Evolutionary conservation across 2,113 vertebrate species (phyloP).

Genomic region (Leucopternis melanops): DNA sequence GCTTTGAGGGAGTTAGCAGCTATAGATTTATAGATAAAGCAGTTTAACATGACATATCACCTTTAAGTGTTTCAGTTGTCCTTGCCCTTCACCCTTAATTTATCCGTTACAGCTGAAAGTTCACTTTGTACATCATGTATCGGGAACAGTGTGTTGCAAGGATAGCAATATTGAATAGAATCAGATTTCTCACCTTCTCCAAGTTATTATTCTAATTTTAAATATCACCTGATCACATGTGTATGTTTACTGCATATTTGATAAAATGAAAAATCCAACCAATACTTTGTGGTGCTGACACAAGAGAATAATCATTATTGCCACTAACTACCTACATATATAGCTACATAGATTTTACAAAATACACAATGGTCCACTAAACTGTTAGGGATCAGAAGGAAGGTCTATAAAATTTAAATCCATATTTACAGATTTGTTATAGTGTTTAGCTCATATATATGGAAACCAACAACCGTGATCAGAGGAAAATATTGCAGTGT

Average conservation of each 20-base stretch:
- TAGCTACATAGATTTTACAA: neutral
- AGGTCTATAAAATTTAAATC: neutral
- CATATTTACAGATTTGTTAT: neutral
- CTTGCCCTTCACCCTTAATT: neutral
- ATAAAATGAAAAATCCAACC: neutral
- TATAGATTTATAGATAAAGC: neutral
- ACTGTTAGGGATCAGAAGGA: neutral
- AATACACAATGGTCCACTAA: neutral
- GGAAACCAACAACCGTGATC: neutral
- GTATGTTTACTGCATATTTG: neutral
- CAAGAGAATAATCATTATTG: neutral
- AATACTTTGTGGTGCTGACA: neutral
- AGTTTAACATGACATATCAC: neutral
- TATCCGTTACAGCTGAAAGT: neutral
- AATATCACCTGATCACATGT: neutral
- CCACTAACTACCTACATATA: neutral
- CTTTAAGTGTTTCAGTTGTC: neutral
- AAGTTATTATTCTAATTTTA: neutral
- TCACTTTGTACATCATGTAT: neutral
- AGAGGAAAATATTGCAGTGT: neutral
- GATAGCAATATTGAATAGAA: neutral
- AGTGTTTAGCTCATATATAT: neutral
- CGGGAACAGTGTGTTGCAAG: neutral
- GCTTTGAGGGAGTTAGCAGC: neutral
- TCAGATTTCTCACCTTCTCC: neutral